These are phyloP conservation scores for Pipistrellus kuhlii DNA, from an alignment of 2,797 vertebrate species.

Conservation along the genomic window DNA sequence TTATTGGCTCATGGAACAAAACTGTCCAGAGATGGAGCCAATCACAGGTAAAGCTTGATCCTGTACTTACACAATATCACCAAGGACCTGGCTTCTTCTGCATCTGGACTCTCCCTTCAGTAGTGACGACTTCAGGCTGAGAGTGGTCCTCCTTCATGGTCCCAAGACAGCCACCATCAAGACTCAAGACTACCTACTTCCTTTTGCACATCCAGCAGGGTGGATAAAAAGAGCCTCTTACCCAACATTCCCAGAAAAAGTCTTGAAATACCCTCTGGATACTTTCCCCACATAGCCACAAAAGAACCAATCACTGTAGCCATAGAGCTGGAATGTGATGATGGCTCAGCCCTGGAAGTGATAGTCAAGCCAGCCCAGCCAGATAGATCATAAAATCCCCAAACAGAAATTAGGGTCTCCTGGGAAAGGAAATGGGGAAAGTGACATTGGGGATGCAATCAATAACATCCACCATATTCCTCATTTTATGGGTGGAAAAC, in stretches of 20 bases:
- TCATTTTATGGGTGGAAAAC: neutral
- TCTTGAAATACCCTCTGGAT: neutral
- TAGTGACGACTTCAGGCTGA: neutral
- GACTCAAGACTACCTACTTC: neutral
- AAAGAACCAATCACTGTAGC: neutral
- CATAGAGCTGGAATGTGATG: neutral
- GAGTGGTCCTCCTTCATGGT: neutral
- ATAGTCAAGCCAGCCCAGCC: neutral
- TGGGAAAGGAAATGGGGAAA: neutral
- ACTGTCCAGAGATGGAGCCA: neutral
- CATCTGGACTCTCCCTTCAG: neutral
- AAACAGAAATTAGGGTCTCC: neutral
- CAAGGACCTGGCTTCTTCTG: neutral
- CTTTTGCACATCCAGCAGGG: neutral
- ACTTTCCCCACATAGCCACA: neutral
- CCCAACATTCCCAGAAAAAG: neutral
- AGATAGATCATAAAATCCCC: neutral
- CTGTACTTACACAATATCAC: neutral
- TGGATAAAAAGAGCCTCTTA: neutral
- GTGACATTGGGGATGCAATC: neutral
- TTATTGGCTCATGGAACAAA: conserved; percentile 56
- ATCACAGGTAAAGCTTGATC: neutral
- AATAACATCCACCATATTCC: neutral
- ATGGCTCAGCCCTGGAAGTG: neutral
- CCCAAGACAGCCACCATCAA: neutral